A percentile compares a stretch with the other conserved stretches of the same genome.
Conservation (phyloP, 2,113 vertebrate genomes). For the Echinops telfairi region DNA sequence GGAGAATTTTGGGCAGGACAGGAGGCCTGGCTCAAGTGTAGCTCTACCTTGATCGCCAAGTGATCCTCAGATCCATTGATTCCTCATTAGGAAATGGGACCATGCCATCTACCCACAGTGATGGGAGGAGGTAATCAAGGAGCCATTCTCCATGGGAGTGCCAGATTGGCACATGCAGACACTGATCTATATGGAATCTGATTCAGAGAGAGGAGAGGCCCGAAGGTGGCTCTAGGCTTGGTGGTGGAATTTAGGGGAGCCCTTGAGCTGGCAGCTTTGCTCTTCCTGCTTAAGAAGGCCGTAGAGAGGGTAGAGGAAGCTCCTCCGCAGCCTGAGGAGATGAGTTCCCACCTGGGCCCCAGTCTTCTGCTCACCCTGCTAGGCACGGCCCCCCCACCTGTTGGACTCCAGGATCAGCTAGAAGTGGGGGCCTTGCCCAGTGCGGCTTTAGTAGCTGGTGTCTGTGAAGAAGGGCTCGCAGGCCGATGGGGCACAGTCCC, state of each 20-base stretch:
- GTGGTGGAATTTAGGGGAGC: neutral
- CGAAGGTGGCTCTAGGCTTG: no score
- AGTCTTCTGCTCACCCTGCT: neutral
- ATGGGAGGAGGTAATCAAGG: neutral
- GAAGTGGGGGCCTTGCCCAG: neutral
- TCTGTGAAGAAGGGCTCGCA: conserved; percentile 83
- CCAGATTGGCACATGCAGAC: neutral
- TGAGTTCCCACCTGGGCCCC: neutral
- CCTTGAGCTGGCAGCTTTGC: neutral
- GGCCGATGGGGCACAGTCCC: conserved; percentile 76
- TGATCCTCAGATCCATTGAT: neutral
- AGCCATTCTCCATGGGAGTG: neutral
- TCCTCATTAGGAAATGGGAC: neutral
- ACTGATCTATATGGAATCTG: neutral
- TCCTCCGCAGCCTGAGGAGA: neutral
- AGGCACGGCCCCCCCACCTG: neutral
- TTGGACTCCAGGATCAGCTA: neutral
- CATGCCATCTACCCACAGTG: neutral
- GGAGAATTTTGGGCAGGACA: neutral
- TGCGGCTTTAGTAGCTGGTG: conserved; percentile 76
- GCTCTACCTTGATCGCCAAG: neutral
- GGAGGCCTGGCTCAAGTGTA: neutral
- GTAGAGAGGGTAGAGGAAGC: neutral
- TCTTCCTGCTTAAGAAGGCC: neutral
- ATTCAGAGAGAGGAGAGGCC: neutral